phyloP scores from a whole-genome alignment of 2,888 invertebrate species.

The Erebia palarica region DNA sequence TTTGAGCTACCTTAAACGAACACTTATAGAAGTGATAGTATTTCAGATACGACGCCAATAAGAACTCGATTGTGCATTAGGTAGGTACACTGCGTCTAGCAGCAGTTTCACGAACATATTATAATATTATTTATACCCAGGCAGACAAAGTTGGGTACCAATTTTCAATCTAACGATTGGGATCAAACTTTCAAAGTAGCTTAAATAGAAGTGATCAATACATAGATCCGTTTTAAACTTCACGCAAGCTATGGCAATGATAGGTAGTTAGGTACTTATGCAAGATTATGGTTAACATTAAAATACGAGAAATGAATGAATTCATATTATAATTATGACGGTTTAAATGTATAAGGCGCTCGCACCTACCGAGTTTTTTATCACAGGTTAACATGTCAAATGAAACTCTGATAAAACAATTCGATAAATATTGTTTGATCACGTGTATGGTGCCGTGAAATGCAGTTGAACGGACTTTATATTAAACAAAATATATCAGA shows the following conservation, averaged over 20 bases:
- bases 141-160: no score
- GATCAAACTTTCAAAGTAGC: no score
- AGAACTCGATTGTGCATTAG: no score
- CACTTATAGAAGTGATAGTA: no score
- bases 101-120: no score
- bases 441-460: constrained; percentile 43
- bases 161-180: no score
- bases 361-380: constrained; percentile 49
- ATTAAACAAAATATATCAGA: constrained; percentile 5
- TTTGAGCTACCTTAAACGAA: no score
- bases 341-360: constrained; percentile 17
- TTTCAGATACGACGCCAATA: no score
- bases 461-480: constrained; percentile 33
- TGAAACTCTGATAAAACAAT: constrained; percentile 62
- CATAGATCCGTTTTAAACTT: neutral
- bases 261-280: neutral
- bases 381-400: constrained; percentile 77
- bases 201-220: no score
- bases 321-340: neutral
- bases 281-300: neutral
- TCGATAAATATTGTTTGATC: constrained; percentile 49
- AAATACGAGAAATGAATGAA: neutral
- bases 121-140: no score
- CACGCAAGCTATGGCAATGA: neutral
- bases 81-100: no score